These are phyloP conservation scores for Xanthia icteritia DNA, from an alignment of 2,888 invertebrate genomes.

Conservation along the genomic window DNA sequence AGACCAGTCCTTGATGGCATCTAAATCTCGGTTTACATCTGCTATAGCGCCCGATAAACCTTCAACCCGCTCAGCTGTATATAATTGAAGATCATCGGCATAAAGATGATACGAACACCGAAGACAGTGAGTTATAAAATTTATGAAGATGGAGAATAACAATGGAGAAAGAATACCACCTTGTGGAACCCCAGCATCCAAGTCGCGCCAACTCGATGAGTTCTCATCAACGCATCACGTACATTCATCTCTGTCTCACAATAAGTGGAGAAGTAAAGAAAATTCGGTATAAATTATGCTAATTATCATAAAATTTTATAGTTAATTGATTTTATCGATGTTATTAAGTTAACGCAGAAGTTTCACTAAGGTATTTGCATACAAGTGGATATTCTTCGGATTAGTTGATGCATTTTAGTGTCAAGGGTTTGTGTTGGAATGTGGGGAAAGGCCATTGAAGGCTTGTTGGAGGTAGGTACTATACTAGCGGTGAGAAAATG, in stretches of 20 bases:
- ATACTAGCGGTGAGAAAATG: conserved; percentile 36
- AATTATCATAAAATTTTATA: conserved; percentile 53
- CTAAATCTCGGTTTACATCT: too few species aligned
- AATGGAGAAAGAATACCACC: too few species aligned
- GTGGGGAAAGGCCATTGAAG: conserved; percentile 56
- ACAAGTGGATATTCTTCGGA: conserved; percentile 46
- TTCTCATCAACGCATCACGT: too few species aligned
- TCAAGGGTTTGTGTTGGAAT: conserved; percentile 63
- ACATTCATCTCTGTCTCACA: conserved; percentile 31
- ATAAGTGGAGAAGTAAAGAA: conserved; percentile 17
- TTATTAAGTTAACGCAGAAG: conserved; percentile 46
- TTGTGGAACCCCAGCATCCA: too few species aligned
- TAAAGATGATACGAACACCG: too few species aligned
- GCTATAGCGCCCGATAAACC: too few species aligned
- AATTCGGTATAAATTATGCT: conserved; percentile 57
- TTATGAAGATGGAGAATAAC: too few species aligned
- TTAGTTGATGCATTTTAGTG: conserved; percentile 50
- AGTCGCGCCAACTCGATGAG: too few species aligned
- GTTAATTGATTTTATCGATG: conserved; percentile 56
- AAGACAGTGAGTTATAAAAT: too few species aligned
- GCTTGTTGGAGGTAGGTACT: conserved; percentile 13
- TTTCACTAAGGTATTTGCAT: conserved; percentile 63
- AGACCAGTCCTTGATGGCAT: too few species aligned
- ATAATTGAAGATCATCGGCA: too few species aligned
- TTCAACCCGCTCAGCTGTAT: too few species aligned